phyloP scores from a whole-genome alignment of 2,797 vertebrate species.

The Podargus strigoides region DNA sequence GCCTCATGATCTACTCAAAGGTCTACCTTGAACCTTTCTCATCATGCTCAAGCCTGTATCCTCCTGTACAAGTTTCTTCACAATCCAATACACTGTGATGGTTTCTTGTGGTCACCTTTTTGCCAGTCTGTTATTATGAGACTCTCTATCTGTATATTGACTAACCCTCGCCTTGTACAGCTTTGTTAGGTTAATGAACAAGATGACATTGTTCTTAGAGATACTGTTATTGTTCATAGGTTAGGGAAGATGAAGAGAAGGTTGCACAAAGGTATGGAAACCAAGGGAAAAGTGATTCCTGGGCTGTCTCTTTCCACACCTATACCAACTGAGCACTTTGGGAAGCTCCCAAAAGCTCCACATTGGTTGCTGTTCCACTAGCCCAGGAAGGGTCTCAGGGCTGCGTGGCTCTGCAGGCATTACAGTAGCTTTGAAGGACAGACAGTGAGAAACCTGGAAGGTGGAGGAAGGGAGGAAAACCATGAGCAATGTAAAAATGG shows the following conservation, averaged over 20 bases:
- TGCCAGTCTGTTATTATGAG: background rate
- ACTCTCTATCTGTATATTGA: no score
- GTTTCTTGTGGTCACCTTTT: background rate
- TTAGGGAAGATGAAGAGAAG: background rate
- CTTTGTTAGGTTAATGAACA: background rate
- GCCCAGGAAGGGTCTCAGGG: background rate
- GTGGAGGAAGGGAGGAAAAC: background rate
- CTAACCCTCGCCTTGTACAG: background rate
- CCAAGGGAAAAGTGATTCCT: background rate
- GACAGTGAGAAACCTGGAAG: background rate
- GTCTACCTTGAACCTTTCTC: background rate
- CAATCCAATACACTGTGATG: background rate
- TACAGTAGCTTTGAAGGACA: background rate
- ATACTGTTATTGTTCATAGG: background rate
- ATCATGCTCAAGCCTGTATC: background rate
- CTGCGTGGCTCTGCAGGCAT: background rate
- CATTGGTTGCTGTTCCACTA: background rate
- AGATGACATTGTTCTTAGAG: background rate
- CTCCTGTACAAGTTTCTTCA: background rate
- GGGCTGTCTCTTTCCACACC: background rate
- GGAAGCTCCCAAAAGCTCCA: accelerated
- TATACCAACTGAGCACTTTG: background rate
- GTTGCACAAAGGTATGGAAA: background rate
- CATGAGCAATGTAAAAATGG: background rate
- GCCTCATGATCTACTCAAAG: background rate